Evolutionary conservation across 2,888 invertebrate genomes (phyloP).

Genomic region (Eurytoma californica): DNA sequence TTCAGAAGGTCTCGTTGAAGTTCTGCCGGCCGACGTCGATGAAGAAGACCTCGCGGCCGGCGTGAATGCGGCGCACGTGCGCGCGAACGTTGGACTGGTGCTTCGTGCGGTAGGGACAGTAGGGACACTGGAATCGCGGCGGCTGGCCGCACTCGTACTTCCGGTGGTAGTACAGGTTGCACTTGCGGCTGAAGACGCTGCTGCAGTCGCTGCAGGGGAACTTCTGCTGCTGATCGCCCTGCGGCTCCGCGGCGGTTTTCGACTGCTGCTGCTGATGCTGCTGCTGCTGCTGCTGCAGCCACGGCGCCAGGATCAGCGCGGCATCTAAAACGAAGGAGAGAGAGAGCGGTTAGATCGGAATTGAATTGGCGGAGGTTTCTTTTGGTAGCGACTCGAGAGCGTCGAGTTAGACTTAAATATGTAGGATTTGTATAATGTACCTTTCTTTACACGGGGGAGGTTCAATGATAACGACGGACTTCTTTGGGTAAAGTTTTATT

Average conservation of each 20-base stretch:
- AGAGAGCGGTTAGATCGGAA: not conserved
- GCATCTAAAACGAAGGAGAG: constrained; percentile 4
- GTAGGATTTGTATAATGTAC: not conserved
- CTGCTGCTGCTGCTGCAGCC: not conserved
- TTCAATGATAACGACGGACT: too few relatives aligned
- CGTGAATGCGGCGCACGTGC: constrained; percentile 62
- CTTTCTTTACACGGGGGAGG: not conserved
- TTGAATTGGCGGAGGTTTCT: not conserved
- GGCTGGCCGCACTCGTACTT: constrained; percentile 51
- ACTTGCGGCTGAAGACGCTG: constrained; percentile 68
- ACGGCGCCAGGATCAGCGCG: not conserved
- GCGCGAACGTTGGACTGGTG: constrained; percentile 62
- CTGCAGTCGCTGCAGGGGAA: constrained; percentile 68
- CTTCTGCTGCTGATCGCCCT: not conserved
- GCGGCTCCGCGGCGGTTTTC: not conserved
- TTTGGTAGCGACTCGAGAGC: too few relatives aligned
- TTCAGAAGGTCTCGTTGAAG: not conserved
- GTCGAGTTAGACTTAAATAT: too few relatives aligned
- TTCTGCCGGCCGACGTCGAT: constrained; percentile 57
- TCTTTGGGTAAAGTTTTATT: too few relatives aligned
- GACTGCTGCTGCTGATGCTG: not conserved
- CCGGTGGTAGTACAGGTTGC: constrained; percentile 64
- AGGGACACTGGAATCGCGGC: constrained; percentile 50
- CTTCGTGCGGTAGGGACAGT: constrained; percentile 62
- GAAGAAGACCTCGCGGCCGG: constrained; percentile 58